Evolutionary conservation across 2,113 vertebrate species (phyloP).

Genomic region (Salminus brasiliensis): DNA sequence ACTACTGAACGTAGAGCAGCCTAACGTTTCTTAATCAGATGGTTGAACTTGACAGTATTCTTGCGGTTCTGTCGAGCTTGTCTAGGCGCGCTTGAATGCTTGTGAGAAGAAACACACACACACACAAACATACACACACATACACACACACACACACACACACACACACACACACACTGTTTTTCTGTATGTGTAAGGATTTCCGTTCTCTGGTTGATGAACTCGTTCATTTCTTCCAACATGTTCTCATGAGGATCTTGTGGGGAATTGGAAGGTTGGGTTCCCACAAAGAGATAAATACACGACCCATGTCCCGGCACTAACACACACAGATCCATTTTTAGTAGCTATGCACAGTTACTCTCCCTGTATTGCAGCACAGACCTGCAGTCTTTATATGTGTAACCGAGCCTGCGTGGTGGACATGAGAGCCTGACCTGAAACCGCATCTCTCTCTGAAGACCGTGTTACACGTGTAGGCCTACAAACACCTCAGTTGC

Average conservation of each 20-base stretch:
- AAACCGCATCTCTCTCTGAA: slow-evolving; percentile 3
- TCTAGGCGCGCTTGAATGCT: slow-evolving; percentile 21
- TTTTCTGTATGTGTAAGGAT: too few species aligned
- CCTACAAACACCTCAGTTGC: background rate
- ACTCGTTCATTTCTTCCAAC: too few species aligned
- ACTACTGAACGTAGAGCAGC: background rate
- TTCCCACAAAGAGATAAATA: too few species aligned
- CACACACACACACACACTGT: slow-evolving; percentile 16
- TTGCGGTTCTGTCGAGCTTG: slow-evolving; percentile 30
- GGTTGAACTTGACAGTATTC: slow-evolving; percentile 46
- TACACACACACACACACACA: slow-evolving; percentile 11
- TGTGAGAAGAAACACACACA: background rate
- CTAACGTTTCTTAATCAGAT: slow-evolving; percentile 18
- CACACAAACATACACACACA: background rate
- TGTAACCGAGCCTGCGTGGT: background rate
- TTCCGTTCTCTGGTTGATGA: too few species aligned
- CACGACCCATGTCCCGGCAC: too few species aligned
- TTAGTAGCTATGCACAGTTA: slow-evolving; percentile 1
- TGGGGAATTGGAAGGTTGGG: too few species aligned
- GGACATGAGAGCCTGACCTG: background rate
- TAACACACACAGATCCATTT: background rate
- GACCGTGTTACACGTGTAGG: background rate
- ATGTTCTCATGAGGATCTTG: too few species aligned
- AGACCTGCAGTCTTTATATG: slow-evolving; percentile 7
- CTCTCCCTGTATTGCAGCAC: slow-evolving; percentile 23